Base-by-base conservation (phyloP, 2,888 invertebrate species). In the Periphyllus acericola region DNA sequence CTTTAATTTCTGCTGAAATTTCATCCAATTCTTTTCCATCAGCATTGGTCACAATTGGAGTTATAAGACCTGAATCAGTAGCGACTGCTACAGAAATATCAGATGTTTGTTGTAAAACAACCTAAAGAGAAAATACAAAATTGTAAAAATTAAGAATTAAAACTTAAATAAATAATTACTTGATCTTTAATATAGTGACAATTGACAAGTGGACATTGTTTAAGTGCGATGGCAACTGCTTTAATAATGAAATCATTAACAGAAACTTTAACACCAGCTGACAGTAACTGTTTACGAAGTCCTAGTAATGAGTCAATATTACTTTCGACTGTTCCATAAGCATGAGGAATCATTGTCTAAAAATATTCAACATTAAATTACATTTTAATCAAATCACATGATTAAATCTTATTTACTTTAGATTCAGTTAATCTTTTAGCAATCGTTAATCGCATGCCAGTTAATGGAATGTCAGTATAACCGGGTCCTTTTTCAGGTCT, bases 161-260 rank as follows among this genome's bases (percentile, higher is more conserved):
- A 79, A 34, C 52, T 60, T 17, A 19, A 52, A 9, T 66, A 25
- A 79, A 81, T 40, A 29, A 84, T 90, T 88, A 93, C 93, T 91
- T 93, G 91, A 46, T 91, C 91, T 86, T 92, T 92, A 89, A 92
- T 91, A 91, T 92, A 93, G 19, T 92, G 90, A 19, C 92, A 91
- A 90, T 93, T 93, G 29, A 93, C 90, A 88, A 91, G 91, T 1
- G 93, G 93, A 90, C 92, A 92, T 89, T 92, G 91, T 90, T 93
- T 91, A 68, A 95, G 91, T 2, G 94, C 93, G 32, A 93, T 91
- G n/a, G 93, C 94, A 55, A 92, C 93, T 29, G 94, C 93, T 91
- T 95, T 95, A 34, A 94, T 93, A 66, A 95, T 92, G 90, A 95
- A 94, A 91, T 95, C 95, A 91, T 95, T 95, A 19, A 95, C 91